These are phyloP conservation scores for Carabus problematicus DNA, from an alignment of 2,888 invertebrate genomes.

Conservation along the genomic window DNA sequence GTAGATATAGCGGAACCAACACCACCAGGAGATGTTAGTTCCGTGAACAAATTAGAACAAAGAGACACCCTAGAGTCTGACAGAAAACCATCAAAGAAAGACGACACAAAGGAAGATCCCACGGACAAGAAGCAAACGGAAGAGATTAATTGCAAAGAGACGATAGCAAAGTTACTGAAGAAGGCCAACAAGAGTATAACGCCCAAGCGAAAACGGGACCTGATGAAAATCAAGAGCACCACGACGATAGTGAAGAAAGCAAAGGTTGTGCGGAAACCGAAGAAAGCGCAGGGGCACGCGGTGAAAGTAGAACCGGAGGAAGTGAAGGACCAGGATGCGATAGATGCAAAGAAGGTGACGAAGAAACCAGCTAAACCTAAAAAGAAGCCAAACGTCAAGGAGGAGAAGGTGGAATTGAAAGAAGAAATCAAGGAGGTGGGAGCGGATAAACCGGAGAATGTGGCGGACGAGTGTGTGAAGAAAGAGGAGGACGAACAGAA, in stretches of 20 bases:
- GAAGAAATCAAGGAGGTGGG: slow-evolving; percentile 8
- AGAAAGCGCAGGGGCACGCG: slow-evolving; percentile 41
- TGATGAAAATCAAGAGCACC: slow-evolving; percentile 47
- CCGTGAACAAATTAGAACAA: slow-evolving; percentile 43
- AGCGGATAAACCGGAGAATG: slow-evolving; percentile 21
- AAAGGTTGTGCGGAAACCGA: slow-evolving; percentile 45
- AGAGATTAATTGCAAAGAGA: slow-evolving; percentile 42
- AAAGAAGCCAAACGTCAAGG: slow-evolving; percentile 46
- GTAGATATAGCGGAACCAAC: not conserved
- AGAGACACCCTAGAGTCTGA: slow-evolving; percentile 39
- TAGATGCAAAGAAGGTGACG: slow-evolving; percentile 40
- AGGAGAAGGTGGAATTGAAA: slow-evolving; percentile 36
- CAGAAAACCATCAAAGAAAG: slow-evolving; percentile 20
- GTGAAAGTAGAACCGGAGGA: slow-evolving; percentile 46
- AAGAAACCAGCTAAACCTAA: slow-evolving; percentile 45
- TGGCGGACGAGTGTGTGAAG: slow-evolving; percentile 41
- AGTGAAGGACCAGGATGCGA: slow-evolving; percentile 46
- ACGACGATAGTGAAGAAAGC: slow-evolving; percentile 42
- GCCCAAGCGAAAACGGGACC: slow-evolving; percentile 34
- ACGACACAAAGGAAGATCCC: slow-evolving; percentile 5
- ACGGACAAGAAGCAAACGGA: slow-evolving; percentile 26
- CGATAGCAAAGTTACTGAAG: slow-evolving; percentile 48
- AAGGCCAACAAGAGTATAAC: slow-evolving; percentile 46
- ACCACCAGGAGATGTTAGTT: slow-evolving; percentile 32
- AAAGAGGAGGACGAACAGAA: slow-evolving; percentile 46